These are phyloP conservation scores for Norana najaformis DNA, from an alignment of 2,888 invertebrate species.

Conservation along the genomic window DNA sequence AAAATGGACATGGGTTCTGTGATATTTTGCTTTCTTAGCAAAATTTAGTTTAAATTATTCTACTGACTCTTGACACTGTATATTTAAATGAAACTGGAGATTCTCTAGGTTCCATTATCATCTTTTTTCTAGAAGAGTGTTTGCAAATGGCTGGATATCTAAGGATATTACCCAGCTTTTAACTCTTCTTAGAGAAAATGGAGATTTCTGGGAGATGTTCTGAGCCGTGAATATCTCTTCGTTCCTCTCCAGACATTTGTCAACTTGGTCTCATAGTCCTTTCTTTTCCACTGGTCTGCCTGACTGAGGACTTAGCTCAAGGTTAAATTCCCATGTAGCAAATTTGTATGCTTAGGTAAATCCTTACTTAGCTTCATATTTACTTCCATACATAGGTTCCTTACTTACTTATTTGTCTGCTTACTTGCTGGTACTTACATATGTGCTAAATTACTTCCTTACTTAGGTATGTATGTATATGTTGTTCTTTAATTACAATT, in stretches of 20 bases:
- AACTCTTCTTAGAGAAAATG: conserved; percentile 10
- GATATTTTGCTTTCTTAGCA: background rate
- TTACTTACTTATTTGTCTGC: background rate
- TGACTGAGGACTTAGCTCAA: too few relatives aligned
- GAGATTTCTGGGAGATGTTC: conserved; percentile 22
- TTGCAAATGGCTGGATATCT: background rate
- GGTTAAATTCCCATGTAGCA: too few relatives aligned
- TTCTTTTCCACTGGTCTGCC: too few relatives aligned
- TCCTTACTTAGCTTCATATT: too few relatives aligned
- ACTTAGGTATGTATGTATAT: too few relatives aligned
- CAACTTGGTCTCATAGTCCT: too few relatives aligned
- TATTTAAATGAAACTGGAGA: background rate
- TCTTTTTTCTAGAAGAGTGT: background rate
- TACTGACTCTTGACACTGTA: background rate
- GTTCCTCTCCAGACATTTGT: conserved; percentile 24
- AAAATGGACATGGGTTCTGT: background rate
- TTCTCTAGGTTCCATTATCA: background rate
- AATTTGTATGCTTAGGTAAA: too few relatives aligned
- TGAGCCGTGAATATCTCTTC: conserved; percentile 18
- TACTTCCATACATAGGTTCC: too few relatives aligned
- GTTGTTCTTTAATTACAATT: background rate
- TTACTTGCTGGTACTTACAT: background rate
- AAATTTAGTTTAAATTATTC: background rate
- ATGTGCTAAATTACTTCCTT: too few relatives aligned
- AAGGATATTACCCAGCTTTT: background rate